Base-by-base conservation (phyloP, 2,888 invertebrate species). In the Platypus cylindrus region DNA sequence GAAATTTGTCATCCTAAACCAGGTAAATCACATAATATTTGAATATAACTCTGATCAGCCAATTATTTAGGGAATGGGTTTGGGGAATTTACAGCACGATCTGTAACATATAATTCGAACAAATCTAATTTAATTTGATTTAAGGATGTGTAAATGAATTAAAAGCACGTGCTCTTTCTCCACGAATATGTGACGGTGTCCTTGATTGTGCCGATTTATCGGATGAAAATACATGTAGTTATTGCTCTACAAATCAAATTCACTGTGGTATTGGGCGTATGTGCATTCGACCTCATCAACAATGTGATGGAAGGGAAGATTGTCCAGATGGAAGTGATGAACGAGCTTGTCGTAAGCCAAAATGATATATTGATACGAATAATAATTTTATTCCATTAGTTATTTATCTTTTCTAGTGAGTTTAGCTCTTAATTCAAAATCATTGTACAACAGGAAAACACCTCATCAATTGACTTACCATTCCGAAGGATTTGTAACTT, bases 281-380 rank as follows among this genome's bases (percentile, higher is more conserved):
- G 17, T 90, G 90, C 55, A 72, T 90, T 44, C 73, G 78, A 0
- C 62, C 64, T 5, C 68, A 68, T 34, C 70, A 78, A 47, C 70
- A 80, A 38, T 90, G 90, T 55, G 86, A 89, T 52, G 87, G 87
- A 31, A 74, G 75, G 34, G 66, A 70, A 1, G 87, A 90, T 60
- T 90, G 90, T 51, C 78, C 83, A 0, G 85, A 87, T 56, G 86
- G 81, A 18, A 80, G 82, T 44, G 90, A 90, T 50, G 90, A 90
- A 58, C 70, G 78, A 49, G 80, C 80, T 46, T 90, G 90, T 56
- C 63, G 89, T 90, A 63, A 75, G 84, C 74, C 17, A 31, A 3
- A 16, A 2, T 17, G 17, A 20, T 27, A 34, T 20, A 13, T 12
- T 13, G 18, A 27, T 27, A 27, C 13, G n/a, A 28, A 28, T 7